These are phyloP conservation scores for Cyprinodon diabolis DNA, from an alignment of 2,797 vertebrate genomes.

Conservation along the genomic window DNA sequence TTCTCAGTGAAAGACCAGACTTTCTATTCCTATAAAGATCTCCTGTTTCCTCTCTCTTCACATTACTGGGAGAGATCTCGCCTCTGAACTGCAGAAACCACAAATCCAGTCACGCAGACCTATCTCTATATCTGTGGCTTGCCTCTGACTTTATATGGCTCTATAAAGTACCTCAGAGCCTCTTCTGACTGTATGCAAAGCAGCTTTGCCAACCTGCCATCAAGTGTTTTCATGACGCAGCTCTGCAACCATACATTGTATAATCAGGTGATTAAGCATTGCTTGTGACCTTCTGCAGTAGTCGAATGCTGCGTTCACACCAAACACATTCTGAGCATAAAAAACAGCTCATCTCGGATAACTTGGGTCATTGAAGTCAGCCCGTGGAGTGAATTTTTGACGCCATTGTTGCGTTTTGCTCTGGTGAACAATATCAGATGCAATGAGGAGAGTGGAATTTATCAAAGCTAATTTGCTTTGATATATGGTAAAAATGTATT, in stretches of 20 bases:
- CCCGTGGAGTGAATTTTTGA: no score
- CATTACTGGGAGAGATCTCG: background rate
- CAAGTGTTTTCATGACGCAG: slow-evolving; percentile 7
- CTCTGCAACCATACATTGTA: background rate
- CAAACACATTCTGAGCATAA: no score
- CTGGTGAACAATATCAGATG: no score
- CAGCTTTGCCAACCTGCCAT: background rate
- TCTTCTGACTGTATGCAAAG: slow-evolving; percentile 39
- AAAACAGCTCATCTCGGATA: no score
- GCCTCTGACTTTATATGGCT: slow-evolving; percentile 27
- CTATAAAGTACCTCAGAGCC: slow-evolving; percentile 29
- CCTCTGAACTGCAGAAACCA: slow-evolving; percentile 25
- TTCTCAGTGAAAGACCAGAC: background rate
- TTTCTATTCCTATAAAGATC: background rate
- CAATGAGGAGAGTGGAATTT: no score
- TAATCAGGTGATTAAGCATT: background rate
- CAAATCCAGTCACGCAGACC: slow-evolving; percentile 14
- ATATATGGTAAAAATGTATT: no score
- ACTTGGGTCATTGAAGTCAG: no score
- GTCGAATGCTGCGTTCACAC: background rate
- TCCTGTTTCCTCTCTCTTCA: background rate
- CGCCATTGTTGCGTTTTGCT: no score
- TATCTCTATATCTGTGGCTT: slow-evolving; percentile 16
- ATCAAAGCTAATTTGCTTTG: no score
- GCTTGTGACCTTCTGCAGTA: background rate